Evolutionary conservation across 2,113 vertebrate species (phyloP), one percentile per base, ranked within the genome.

Genomic region (Aegithalos caudatus): DNA sequence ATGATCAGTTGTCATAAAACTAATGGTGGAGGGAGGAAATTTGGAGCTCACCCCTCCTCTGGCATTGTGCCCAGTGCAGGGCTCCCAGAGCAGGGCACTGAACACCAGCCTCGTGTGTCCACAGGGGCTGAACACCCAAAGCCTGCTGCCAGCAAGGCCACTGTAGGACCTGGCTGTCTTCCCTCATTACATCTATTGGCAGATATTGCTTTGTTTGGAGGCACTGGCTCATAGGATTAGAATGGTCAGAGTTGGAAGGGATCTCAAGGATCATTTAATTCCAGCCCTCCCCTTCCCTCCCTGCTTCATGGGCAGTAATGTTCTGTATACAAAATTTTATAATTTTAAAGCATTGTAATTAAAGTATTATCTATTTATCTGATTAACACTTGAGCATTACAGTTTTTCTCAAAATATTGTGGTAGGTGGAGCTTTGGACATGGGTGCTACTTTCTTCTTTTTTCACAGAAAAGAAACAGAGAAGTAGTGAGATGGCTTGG

Each of bases 31-130:
- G 20, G 9, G 13, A 82, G 27, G 35, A 70, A 20, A 22, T 31
- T 47, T 35, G 35, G 23, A 74, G 22, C 25, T 92, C 1, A 1
- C 5, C 3, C 16, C 19, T 76, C 7, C 53, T 11, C 3, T 3
- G 12, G 12, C 33, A 14, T 10, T 66, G 35, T 53, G 33, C 9
- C 5, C 17, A 4, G n/a, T 6, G 12, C 56, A 72, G 35, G 29
- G 33, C 7, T 62, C 35, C 54, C 2, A 2, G 9, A 9, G 5
- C 0, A 0, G 8, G 33, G 17, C 27, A 10, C 7, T 12, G 42
- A 40, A 9, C 5, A 4, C 6, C 2, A 11, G 15, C 27, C 12
- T 10, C 0, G 0, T 23, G 28, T 28, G 24, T 11, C 35, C 22
- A 8, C 14, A 45, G 35, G 9, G n/a, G 7, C 37, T 56, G 47